Base-by-base conservation (phyloP, 2,888 invertebrate genomes). In the Papilio gigon region DNA sequence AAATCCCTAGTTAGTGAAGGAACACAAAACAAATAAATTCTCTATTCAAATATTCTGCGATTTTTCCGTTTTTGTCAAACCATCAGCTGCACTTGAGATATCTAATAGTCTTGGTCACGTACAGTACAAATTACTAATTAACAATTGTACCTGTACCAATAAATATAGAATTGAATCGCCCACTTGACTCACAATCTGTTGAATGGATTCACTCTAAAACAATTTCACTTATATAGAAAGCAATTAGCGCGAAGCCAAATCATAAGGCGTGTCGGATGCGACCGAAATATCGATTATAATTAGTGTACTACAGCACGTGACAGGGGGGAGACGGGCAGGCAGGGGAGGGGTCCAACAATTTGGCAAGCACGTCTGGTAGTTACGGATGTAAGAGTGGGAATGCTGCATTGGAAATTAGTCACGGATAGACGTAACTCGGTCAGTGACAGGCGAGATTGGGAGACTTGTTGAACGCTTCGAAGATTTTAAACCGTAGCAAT, bases 251-350 rank as follows among this genome's bases (percentile, higher is more conserved):
- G 53, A 30, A 56, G 30, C 53, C 30, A 56, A 56, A 56, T 56
- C 53, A 56, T 27, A 56, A 56, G 30, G 30, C 53, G 53, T 17
- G 53, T 56, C 53, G 53, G 53, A 56, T 56, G 53, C n/a, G 53
- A 56, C 53, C 53, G 53, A 56, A 56, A 56, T 56, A 56, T 56
- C 53, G 53, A 56, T 56, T 56, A 56, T 56, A 37, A 59, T 59
- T 59, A 59, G 63, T 63, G 35, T 59, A 59, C 59, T 50, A 63
- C 50, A 50, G 47, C 63, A 63, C 63, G 63, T 50, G 63, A 63
- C 63, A 35, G 63, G 30, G 22, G 62, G 4, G 20, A n/a, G n/a
- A 30, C 2, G 30, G 3, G 17, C 1, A 37, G 12, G 30, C 30
- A 27, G 27, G 8, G 53, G 53, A 25, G 25, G 53, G 53, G 27